These are phyloP conservation scores for Saguinus imperator DNA, from an alignment of 2,113 vertebrate genomes.

Conservation along the genomic window DNA sequence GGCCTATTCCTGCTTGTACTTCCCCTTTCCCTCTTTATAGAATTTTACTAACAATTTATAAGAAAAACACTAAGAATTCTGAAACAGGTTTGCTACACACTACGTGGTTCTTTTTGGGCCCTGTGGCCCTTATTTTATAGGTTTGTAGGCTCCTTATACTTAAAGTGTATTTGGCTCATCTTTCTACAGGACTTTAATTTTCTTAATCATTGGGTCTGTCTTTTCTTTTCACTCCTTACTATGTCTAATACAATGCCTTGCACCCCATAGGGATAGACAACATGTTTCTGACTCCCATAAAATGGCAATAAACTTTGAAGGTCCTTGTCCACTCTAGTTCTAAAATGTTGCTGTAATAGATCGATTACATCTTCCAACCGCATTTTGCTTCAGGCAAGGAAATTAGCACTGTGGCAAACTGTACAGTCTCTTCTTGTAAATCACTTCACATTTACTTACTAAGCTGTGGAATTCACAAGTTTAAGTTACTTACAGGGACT, in stretches of 20 bases:
- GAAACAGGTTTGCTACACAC: neutral
- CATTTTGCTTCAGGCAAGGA: slow-evolving; percentile 54
- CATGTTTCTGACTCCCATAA: neutral
- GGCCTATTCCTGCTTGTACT: neutral
- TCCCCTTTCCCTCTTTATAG: neutral
- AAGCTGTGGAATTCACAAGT: neutral
- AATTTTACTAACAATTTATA: neutral
- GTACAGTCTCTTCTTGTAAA: slow-evolving; percentile 29
- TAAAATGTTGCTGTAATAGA: slow-evolving; percentile 47
- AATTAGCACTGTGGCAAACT: slow-evolving; percentile 46
- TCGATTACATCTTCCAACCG: slow-evolving; percentile 39
- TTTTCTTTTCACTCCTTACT: neutral
- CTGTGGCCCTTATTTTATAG: neutral
- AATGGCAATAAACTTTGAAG: slow-evolving; percentile 35
- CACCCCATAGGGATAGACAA: neutral
- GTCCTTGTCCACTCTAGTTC: slow-evolving; percentile 20
- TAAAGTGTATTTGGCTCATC: too few relatives aligned
- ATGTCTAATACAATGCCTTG: neutral
- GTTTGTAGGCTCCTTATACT: neutral
- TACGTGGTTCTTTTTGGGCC: neutral
- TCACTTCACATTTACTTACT: slow-evolving; percentile 44
- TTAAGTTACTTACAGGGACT: neutral
- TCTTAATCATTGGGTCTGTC: neutral
- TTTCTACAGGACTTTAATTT: too few relatives aligned
- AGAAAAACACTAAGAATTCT: neutral